These are phyloP conservation scores for Orycteropus afer DNA, from an alignment of 2,113 vertebrate species.

Conservation along the genomic window DNA sequence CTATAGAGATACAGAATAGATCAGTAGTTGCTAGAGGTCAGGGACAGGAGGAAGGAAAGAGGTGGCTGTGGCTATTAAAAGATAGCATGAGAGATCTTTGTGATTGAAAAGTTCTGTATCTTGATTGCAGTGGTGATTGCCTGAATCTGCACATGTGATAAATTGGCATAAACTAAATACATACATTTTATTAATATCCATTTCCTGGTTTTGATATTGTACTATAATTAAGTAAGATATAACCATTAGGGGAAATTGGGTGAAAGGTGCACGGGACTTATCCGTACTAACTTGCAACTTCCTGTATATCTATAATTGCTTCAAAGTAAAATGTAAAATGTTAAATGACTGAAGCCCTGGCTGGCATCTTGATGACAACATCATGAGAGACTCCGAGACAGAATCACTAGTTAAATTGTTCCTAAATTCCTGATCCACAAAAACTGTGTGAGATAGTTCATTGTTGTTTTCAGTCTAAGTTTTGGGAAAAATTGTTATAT, in stretches of 20 bases:
- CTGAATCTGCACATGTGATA: not conserved
- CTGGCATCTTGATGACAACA: not conserved
- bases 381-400: not conserved
- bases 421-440: not conserved
- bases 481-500: not conserved
- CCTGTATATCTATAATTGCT: not conserved
- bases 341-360: not conserved
- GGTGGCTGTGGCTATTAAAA: not conserved
- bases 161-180: not conserved
- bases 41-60: not conserved
- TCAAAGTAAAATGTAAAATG: not conserved
- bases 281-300: not conserved
- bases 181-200: not conserved
- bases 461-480: not conserved
- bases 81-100: not conserved
- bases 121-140: not conserved
- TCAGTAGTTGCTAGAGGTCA: not conserved
- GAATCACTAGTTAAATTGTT: not conserved
- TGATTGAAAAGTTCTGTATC: not conserved
- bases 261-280: not conserved
- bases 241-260: not conserved
- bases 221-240: not conserved
- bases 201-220: no score
- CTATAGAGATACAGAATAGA: not conserved
- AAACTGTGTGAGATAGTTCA: not conserved